Evolutionary conservation across 2,797 vertebrate species (phyloP), one percentile per base, ranked within the genome.

Genomic region (Lophura swinhoii): DNA sequence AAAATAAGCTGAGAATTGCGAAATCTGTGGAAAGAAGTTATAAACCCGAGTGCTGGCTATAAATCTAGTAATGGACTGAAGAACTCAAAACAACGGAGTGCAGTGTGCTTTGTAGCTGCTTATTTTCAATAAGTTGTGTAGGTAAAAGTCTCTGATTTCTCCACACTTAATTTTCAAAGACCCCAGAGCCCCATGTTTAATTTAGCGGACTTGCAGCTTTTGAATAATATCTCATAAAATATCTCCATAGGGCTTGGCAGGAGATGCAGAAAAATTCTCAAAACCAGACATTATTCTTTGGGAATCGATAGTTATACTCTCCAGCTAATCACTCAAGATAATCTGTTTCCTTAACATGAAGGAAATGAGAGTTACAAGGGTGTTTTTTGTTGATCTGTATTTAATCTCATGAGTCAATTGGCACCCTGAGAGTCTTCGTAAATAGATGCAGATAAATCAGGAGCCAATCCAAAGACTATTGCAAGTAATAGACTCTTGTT

Each of bases 111-210:
- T 92, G 76, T 69, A 90, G 64, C 77, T 84, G 88, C 93, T 95
- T 96, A 84, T 94, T 96, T 96, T 96, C 82, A 78, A 55, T 56
- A 31, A 63, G 31, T 74, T 91, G 46, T 70, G 9, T 70, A 92
- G 95, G 94, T 94, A 89, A 26, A 94, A 80, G 72, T 88, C 53
- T 96, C 93, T 95, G 69, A 35, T 96, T 97, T 94, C 59, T 20
- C 94, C 86, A 92, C 73, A 91, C 88, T 93, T 96, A 89, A 93
- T 97, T 97, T 97, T 96, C 95, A 94, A 94, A 95, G 93, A 72
- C 91, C 72, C 74, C 6, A 84, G 77, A 95, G 92, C 76, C 44
- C 74, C 64, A 33, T 73, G 66, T 84, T 96, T 97, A 93, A 94
- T 96, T 97, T 97, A 95, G 74, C 80, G 77, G 77, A 79, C 72